Evolutionary conservation across 2,113 vertebrate species (phyloP).

Genomic region (Chaetorhynchus papuensis): DNA sequence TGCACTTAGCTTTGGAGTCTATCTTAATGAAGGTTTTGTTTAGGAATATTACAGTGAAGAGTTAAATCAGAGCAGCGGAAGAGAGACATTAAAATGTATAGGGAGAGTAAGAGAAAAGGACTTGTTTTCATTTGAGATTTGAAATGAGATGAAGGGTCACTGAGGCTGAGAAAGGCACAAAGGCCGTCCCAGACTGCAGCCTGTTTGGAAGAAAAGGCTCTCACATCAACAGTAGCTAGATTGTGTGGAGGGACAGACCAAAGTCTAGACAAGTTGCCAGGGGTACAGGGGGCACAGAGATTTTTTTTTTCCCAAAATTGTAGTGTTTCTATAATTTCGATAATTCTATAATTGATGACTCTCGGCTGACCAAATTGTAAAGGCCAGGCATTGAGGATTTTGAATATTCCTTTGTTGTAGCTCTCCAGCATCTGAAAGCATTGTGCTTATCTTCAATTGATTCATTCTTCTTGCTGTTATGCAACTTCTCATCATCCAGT

Average conservation of each 20-base stretch:
- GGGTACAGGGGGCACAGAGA: not conserved
- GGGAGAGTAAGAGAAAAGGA: constrained; percentile 3
- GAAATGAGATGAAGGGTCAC: constrained; percentile 50
- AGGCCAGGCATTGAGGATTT: not conserved
- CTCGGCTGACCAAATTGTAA: not conserved
- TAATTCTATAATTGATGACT: not conserved
- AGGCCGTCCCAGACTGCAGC: constrained; percentile 25
- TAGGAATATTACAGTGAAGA: constrained; percentile 6
- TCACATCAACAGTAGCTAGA: constrained; percentile 24
- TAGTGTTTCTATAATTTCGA: not conserved
- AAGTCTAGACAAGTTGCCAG: not conserved
- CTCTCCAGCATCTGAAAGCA: not conserved
- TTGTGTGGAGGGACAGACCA: constrained; percentile 9
- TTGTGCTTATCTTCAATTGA: not conserved
- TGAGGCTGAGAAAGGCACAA: not conserved
- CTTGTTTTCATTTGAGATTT: constrained; percentile 19
- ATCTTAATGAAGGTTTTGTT: constrained; percentile 51
- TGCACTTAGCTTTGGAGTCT: not conserved
- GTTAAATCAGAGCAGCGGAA: constrained; percentile 41
- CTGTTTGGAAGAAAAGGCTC: constrained; percentile 9
- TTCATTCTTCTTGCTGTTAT: not conserved
- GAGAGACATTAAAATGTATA: constrained; percentile 27
- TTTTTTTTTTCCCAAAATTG: not conserved
- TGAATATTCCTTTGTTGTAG: not conserved
- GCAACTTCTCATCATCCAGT: not conserved